Conservation (phyloP, 2,797 vertebrate genomes). For the Crenichthys baileyi region DNA sequence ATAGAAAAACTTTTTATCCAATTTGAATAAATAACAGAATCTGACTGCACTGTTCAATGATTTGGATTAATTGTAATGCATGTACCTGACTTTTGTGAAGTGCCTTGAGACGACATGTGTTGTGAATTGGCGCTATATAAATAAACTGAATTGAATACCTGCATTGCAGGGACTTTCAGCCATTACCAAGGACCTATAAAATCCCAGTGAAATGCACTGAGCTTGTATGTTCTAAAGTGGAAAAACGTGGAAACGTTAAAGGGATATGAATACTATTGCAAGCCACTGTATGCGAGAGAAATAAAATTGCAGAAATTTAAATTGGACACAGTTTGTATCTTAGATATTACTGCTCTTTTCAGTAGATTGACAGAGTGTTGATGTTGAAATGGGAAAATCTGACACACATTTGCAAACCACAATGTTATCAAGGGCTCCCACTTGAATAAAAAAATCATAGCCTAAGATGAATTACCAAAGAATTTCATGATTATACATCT, state of each 20-base stretch:
- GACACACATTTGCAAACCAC: neutral
- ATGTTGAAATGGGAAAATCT: neutral
- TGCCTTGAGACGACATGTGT: too few relatives aligned
- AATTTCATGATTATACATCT: neutral
- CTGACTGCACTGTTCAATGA: too few relatives aligned
- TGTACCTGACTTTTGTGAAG: too few relatives aligned
- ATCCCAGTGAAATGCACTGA: neutral
- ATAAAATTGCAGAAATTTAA: neutral
- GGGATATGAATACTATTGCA: neutral
- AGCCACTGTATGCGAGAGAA: neutral
- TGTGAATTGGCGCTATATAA: too few relatives aligned
- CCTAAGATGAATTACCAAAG: neutral
- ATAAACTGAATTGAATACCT: too few relatives aligned
- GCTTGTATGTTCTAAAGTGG: neutral
- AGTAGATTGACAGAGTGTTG: neutral
- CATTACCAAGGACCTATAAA: neutral
- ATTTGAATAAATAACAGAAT: too few relatives aligned
- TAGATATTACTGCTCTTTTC: neutral
- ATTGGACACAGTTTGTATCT: too few relatives aligned
- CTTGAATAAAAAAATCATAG: neutral
- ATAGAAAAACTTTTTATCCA: too few relatives aligned
- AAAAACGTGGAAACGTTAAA: neutral
- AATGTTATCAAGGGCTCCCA: neutral
- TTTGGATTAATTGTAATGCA: too few relatives aligned
- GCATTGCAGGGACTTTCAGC: too few relatives aligned